Base-by-base conservation (phyloP, 2,888 invertebrate species). In the Nebria salina region DNA sequence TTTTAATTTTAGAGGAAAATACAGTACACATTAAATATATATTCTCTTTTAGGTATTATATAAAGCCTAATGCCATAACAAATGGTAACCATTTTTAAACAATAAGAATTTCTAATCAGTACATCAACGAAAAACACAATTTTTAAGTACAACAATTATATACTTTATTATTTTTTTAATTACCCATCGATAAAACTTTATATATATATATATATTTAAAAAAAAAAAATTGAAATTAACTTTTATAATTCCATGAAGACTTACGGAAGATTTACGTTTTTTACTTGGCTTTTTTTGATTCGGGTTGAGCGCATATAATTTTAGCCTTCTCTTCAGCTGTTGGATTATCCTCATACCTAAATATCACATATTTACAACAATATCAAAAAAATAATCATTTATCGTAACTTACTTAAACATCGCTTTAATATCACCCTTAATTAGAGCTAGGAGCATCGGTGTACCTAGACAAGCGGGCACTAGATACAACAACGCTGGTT, bases 401-500 rank as follows among this genome's bases (percentile, higher is more conserved):
- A 20, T 75, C 41, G 72, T 54, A 83, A 94, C 94, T 93, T 89
- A 98, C 97, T 94, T 95, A 90, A 98, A 97, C 85, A 98, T 90
- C 5, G 95, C 93, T 85, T 94, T 95, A 81, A 98, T 90, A 87
- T 99, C 99, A 34, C 99, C 99, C 86, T 95, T 94, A 64, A 98
- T 88, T 65, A 97, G 89, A 9, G 99, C 98, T 13, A 98, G 90
- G n/a, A 94, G 87, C 42, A 98, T 89, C 15, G 99, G 99, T 65
- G 97, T 95, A 83, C 95, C 96, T 85, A 98, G 91, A 89, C 99
- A 99, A 13, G 97, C 96, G 6, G 99, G 99, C 83, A 99, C 99
- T 84, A 99, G 91, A 90, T 99, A 99, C 85, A 99, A 90, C 82
- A 99, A 91, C 77, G 99, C 99, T 0, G 99, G 99, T 92, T 99